Evolutionary conservation across 92 coral and sea anemone species (phyloP).

Genomic region (Pocillopora meandrina): DNA sequence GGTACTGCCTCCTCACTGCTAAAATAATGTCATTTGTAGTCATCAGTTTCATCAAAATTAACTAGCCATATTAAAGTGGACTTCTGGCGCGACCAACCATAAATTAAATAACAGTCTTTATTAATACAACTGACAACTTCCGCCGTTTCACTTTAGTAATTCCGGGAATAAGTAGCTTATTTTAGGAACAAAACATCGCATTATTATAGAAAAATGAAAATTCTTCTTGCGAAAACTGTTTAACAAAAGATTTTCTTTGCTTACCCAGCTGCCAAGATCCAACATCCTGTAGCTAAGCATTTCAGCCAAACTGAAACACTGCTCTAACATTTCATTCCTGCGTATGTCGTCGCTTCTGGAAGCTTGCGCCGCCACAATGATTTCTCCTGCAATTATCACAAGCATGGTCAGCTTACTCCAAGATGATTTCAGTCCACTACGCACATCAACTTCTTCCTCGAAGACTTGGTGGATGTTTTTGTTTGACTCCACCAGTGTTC

Average conservation of each 20-base stretch:
- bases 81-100: too few relatives aligned
- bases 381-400: constrained; percentile 20
- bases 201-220: background rate
- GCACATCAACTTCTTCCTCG: constrained; percentile 6
- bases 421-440: background rate
- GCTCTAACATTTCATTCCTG: background rate
- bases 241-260: background rate
- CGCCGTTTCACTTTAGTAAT: background rate
- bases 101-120: too few relatives aligned
- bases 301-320: constrained; percentile 1
- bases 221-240: background rate
- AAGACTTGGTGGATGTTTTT: background rate
- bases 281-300: constrained; percentile 11
- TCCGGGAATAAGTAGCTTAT: background rate
- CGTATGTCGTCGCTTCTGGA: background rate
- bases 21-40: too few relatives aligned
- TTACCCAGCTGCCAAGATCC: constrained; percentile 32
- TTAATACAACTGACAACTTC: background rate
- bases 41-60: too few relatives aligned
- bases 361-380: background rate
- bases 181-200: background rate
- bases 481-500: background rate
- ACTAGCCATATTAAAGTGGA: too few relatives aligned
- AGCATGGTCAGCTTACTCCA: constrained; percentile 19
- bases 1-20: too few relatives aligned